Conservation (phyloP, 2,888 invertebrate species). For the Synergus japonicus region DNA sequence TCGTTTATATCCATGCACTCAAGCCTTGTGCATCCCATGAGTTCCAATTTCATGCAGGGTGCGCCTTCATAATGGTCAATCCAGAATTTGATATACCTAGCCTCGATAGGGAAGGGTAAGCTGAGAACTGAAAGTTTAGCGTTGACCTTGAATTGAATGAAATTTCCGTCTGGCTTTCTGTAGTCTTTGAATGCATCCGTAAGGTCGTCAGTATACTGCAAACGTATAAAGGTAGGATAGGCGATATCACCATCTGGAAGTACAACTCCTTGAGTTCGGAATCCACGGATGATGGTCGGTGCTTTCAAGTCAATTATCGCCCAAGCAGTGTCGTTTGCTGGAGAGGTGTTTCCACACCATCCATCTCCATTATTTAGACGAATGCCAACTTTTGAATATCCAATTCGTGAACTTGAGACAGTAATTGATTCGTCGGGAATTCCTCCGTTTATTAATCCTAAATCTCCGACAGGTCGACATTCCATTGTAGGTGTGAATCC, state of each 20-base stretch:
- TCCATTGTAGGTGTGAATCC: constrained; percentile 92
- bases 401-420: constrained; percentile 89
- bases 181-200: constrained; percentile 95
- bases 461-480: constrained; percentile 93
- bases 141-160: constrained; percentile 91
- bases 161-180: constrained; percentile 94
- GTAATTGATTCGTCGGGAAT: constrained; percentile 94
- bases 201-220: constrained; percentile 90
- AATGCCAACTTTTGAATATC: constrained; percentile 90
- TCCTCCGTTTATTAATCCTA: constrained; percentile 92
- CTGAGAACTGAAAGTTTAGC: constrained; percentile 94
- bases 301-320: constrained; percentile 91
- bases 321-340: constrained; percentile 94
- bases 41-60: constrained; percentile 92
- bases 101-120: constrained; percentile 93
- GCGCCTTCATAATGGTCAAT: constrained; percentile 91
- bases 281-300: constrained; percentile 92
- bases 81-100: constrained; percentile 91
- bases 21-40: constrained; percentile 94
- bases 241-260: constrained; percentile 90
- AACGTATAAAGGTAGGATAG: constrained; percentile 92
- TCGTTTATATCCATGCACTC: constrained; percentile 95
- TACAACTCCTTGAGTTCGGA: constrained; percentile 93
- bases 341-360: constrained; percentile 90
- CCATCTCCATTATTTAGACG: constrained; percentile 90